A percentile compares a stretch with the other conserved stretches of the same genome.
Conservation (phyloP, 2,888 invertebrate genomes). For the Drosophila formosana region DNA sequence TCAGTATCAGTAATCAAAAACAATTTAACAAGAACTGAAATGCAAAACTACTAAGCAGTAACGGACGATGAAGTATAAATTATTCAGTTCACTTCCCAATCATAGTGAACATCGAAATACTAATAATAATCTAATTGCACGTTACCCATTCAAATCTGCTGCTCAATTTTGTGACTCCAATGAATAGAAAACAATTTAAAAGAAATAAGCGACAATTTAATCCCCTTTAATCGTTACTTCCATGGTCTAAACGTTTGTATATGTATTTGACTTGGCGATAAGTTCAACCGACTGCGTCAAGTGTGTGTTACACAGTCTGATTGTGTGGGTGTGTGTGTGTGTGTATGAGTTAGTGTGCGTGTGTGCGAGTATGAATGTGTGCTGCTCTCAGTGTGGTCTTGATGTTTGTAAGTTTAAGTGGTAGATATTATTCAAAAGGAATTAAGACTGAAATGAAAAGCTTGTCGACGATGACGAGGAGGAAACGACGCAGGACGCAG, state of each 20-base stretch:
- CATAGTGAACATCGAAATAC: too few relatives aligned
- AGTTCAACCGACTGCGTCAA: slow-evolving; percentile 50
- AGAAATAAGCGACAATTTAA: neutral
- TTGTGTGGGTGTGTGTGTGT: slow-evolving; percentile 8
- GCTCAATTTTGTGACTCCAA: neutral
- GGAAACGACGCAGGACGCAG: neutral
- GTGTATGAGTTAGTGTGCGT: slow-evolving; percentile 14
- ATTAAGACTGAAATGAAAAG: slow-evolving; percentile 78
- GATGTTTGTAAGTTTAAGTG: slow-evolving; percentile 80
- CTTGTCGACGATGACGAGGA: slow-evolving; percentile 62
- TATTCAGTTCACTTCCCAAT: too few relatives aligned
- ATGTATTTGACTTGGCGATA: slow-evolving; percentile 48
- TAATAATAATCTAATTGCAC: neutral
- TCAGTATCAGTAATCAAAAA: too few relatives aligned
- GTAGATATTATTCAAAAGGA: slow-evolving; percentile 80
- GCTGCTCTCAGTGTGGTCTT: slow-evolving; percentile 52
- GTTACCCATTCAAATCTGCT: neutral
- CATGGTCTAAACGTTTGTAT: slow-evolving; percentile 10
- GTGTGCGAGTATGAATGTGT: slow-evolving; percentile 26
- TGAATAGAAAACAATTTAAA: neutral
- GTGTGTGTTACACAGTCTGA: slow-evolving; percentile 11
- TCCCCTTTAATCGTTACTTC: slow-evolving; percentile 10
- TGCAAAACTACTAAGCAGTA: too few relatives aligned
- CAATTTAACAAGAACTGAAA: too few relatives aligned
- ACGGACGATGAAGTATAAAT: too few relatives aligned